Conservation (phyloP, 2,113 vertebrate species). For the Eretmochelys imbricata region DNA sequence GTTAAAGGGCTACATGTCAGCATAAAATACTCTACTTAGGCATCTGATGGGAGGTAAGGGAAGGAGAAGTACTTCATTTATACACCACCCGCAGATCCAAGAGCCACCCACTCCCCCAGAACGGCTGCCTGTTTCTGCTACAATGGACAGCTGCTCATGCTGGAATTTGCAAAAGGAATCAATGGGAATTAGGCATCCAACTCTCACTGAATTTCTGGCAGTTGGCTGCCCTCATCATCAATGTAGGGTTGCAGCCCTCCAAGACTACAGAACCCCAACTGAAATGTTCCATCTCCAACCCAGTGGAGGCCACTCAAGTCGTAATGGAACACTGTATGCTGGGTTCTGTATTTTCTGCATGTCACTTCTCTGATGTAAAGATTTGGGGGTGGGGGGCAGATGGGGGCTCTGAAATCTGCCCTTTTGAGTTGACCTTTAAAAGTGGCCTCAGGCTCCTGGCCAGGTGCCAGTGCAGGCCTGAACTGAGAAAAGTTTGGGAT, state of each 20-base stretch:
- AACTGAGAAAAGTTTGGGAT: conserved; percentile 27
- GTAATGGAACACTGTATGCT: rapidly evolving
- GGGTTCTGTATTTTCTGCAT: not conserved
- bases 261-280: not conserved
- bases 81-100: not conserved
- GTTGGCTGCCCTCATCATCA: not conserved
- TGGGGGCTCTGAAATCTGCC: not conserved
- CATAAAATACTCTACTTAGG: rapidly evolving
- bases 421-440: not conserved
- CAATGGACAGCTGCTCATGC: not conserved
- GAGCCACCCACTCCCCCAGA: not conserved
- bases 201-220: rapidly evolving
- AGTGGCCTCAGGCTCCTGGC: not conserved
- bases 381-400: not conserved
- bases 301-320: not conserved
- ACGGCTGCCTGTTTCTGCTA: not conserved
- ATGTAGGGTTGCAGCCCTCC: not conserved
- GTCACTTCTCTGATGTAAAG: not conserved
- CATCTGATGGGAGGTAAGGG: rapidly evolving
- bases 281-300: rapidly evolving
- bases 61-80: not conserved
- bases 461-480: not conserved
- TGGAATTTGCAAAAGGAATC: not conserved
- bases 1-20: rapidly evolving
- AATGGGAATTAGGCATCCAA: rapidly evolving